A percentile compares a stretch with the other conserved stretches of the same genome.
These are phyloP conservation scores for Drosophila pallidifrons DNA, from an alignment of 1,140 invertebrate species.

Conservation along the genomic window DNA sequence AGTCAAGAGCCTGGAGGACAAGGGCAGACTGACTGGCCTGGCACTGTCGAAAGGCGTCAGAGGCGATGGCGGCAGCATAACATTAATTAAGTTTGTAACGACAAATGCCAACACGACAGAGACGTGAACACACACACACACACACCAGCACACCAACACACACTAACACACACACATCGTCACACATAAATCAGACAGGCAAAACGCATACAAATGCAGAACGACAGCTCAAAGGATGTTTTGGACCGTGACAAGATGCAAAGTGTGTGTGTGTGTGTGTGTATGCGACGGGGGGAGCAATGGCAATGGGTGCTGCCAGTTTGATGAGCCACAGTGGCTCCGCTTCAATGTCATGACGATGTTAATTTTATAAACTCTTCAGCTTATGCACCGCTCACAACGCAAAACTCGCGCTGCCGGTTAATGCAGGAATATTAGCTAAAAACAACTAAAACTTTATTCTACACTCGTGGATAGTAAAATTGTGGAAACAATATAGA, in stretches of 20 bases:
- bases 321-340: conserved; percentile 46
- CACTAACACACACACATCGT: conserved; percentile 20
- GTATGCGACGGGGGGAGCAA: too few relatives aligned
- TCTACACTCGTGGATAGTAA: neutral
- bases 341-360: conserved; percentile 74
- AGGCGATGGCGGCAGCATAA: conserved; percentile 66
- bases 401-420: neutral
- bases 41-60: conserved; percentile 31
- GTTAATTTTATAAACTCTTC: conserved; percentile 83
- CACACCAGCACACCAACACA: conserved; percentile 4
- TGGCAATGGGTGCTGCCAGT: conserved; percentile 6
- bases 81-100: conserved; percentile 75
- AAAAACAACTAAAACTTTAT: conserved; percentile 24
- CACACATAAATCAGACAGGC: conserved; percentile 63
- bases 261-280: neutral
- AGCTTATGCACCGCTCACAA: conserved; percentile 44
- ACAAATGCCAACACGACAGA: conserved; percentile 70
- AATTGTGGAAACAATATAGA: too few relatives aligned
- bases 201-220: conserved; percentile 54
- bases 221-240: conserved; percentile 59
- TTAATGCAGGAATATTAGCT: conserved; percentile 17
- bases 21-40: conserved; percentile 30
- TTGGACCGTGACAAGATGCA: conserved; percentile 48
- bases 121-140: conserved; percentile 45
- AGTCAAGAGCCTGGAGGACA: conserved; percentile 64